A percentile compares a stretch with the other conserved stretches of the same genome.
phyloP scores from a whole-genome alignment of 2,113 vertebrate genomes.

The Epinephelus lanceolatus region DNA sequence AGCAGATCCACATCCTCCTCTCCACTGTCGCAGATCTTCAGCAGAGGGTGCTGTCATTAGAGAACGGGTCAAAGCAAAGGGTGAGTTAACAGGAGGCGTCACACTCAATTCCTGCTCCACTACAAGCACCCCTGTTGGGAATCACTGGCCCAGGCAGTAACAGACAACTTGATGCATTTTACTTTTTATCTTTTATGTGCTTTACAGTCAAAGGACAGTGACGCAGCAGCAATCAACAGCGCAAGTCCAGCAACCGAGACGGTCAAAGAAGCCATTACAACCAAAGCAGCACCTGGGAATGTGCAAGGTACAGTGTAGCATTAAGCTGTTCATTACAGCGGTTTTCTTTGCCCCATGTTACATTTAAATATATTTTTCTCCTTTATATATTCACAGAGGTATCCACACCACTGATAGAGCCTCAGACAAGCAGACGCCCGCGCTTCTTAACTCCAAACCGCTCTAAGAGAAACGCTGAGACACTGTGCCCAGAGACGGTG shows the following conservation, averaged over 20 bases:
- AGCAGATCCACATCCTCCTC: conserved; percentile 75
- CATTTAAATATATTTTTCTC: background rate
- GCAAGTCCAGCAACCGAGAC: conserved; percentile 6
- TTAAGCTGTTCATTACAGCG: background rate
- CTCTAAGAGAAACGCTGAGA: conserved; percentile 60
- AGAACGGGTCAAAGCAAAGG: conserved; percentile 65
- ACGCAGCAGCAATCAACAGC: conserved; percentile 24
- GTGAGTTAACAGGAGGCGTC: conserved; percentile 45
- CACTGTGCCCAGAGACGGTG: conserved; percentile 38
- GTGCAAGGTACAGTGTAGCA: conserved; percentile 38
- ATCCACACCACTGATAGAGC: conserved; percentile 36
- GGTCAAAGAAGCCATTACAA: conserved; percentile 41
- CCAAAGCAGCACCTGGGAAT: conserved; percentile 43
- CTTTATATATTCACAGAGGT: conserved; percentile 41
- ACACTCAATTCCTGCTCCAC: too few relatives aligned
- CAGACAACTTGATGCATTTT: background rate
- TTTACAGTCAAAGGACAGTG: conserved; percentile 44
- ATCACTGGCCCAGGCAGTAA: background rate
- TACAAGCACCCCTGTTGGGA: too few relatives aligned
- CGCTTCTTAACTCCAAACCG: conserved; percentile 71
- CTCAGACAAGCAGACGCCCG: conserved; percentile 69
- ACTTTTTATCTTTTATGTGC: background rate
- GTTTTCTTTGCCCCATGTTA: background rate
- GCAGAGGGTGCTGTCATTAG: conserved; percentile 73
- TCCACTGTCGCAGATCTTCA: conserved; percentile 74